Percentiles rank a stretch among this genome's conserved stretches.
phyloP scores from a whole-genome alignment of 2,888 invertebrate species.

The Smittia sp. region DNA sequence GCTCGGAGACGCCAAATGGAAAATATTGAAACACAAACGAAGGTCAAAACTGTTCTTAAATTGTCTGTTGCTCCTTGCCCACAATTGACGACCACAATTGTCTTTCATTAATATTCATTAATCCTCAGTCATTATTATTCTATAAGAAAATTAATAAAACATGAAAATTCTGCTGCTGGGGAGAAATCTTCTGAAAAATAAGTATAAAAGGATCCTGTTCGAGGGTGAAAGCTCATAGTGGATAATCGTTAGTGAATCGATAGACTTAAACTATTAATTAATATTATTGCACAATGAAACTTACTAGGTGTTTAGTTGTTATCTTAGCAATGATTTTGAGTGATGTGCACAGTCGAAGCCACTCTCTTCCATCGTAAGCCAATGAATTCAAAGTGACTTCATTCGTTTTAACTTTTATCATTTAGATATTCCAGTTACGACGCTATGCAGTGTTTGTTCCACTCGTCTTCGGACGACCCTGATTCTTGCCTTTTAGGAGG shows the following conservation, averaged over 20 bases:
- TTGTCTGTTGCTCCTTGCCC: neutral
- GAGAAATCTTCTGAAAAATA: neutral
- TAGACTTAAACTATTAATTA: neutral
- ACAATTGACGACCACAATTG: neutral
- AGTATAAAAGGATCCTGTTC: neutral
- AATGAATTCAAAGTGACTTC: neutral
- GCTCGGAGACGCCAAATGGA: too few relatives aligned
- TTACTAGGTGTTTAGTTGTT: neutral
- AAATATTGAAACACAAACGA: too few relatives aligned
- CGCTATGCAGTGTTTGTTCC: slow-evolving; percentile 14
- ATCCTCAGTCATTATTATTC: neutral
- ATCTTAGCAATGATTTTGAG: slow-evolving; percentile 22
- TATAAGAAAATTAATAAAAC: neutral
- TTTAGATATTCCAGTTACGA: slow-evolving; percentile 10
- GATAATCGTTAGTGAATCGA: neutral
- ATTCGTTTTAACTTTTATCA: neutral
- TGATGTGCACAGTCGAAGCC: neutral
- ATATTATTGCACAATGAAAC: neutral
- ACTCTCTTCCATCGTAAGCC: slow-evolving; percentile 11
- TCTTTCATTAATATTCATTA: neutral
- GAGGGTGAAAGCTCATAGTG: neutral
- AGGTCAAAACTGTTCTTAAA: neutral
- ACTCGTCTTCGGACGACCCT: neutral
- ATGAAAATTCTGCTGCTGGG: neutral
- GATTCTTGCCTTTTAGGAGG: slow-evolving; percentile 20